Conservation (phyloP, 2,797 vertebrate genomes). For the Sciurus carolinensis region DNA sequence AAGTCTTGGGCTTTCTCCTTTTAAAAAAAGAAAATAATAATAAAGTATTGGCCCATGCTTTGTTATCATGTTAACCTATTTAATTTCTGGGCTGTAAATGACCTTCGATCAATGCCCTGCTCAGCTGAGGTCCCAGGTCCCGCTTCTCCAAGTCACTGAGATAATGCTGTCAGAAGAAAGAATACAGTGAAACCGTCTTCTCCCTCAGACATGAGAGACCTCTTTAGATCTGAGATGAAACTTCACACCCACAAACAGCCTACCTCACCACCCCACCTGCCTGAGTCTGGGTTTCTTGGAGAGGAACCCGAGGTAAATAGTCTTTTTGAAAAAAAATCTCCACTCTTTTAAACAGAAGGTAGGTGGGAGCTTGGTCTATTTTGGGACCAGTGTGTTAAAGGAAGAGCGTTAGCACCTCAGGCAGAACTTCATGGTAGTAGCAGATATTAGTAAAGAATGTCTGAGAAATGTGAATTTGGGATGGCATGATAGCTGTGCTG, state of each 20-base stretch:
- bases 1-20: background rate
- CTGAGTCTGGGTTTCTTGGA: background rate
- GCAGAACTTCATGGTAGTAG: background rate
- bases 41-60: background rate
- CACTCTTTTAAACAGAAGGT: slow-evolving; percentile 58
- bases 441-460: slow-evolving; percentile 35
- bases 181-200: background rate
- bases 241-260: background rate
- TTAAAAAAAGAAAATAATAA: no score
- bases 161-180: background rate
- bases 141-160: background rate
- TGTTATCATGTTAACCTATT: background rate
- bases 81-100: background rate
- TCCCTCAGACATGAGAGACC: background rate
- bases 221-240: background rate
- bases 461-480: background rate
- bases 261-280: background rate
- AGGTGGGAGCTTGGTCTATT: slow-evolving; percentile 52
- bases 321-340: slow-evolving; percentile 12
- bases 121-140: background rate
- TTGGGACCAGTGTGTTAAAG: slow-evolving; percentile 60
- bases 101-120: background rate
- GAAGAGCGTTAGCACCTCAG: background rate
- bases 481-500: background rate
- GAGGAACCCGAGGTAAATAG: background rate